Conservation (phyloP, 2,113 vertebrate species). For the Macroglossus sobrinus region DNA sequence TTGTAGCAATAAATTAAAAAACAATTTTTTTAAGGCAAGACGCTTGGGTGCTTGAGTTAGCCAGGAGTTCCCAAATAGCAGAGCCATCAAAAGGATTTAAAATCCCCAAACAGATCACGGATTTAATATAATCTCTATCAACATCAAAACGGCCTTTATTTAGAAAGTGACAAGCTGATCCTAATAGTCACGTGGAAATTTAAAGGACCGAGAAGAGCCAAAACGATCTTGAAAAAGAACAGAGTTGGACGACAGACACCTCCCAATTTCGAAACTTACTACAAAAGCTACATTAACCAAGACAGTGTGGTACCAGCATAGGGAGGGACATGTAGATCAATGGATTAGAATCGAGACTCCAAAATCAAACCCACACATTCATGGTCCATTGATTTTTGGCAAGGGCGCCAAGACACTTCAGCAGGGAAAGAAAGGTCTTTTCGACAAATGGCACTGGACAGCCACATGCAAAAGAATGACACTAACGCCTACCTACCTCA, state of each 20-base stretch:
- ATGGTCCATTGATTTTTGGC: neutral
- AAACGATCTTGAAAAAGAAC: neutral
- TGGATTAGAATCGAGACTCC: neutral
- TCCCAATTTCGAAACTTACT: neutral
- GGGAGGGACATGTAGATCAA: neutral
- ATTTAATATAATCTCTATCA: neutral
- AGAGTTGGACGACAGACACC: neutral
- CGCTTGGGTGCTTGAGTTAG: neutral
- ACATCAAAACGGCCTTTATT: neutral
- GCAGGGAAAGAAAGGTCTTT: neutral
- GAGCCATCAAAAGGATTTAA: neutral
- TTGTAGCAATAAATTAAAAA: neutral
- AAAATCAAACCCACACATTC: neutral
- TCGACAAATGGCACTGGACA: neutral
- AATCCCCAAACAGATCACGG: neutral
- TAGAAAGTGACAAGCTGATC: conserved; percentile 12
- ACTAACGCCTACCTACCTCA: neutral
- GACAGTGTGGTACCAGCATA: neutral
- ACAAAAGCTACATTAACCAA: neutral
- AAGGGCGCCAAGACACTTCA: neutral
- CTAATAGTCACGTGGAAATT: neutral
- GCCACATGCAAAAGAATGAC: neutral
- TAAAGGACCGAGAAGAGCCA: neutral
- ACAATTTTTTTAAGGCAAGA: neutral
- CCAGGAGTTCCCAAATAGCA: neutral